Conservation (phyloP, 1,140 invertebrate species). For the Saccostrea echinata region DNA sequence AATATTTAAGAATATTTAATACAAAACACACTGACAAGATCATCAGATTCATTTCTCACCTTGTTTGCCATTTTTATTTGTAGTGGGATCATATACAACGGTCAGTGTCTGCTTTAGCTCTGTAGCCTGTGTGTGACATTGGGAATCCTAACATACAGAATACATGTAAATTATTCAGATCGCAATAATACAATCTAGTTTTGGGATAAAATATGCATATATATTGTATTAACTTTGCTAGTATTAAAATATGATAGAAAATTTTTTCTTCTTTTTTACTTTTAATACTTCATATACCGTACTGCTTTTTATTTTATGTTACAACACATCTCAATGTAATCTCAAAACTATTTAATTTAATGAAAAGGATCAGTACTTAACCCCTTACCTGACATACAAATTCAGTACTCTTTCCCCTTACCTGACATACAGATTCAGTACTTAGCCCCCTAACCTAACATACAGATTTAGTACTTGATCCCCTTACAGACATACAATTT, state of each 20-base stretch:
- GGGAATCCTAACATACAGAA: slow-evolving; percentile 76
- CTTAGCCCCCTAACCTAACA: slow-evolving; percentile 84
- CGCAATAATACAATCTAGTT: neutral
- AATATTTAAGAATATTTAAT: neutral
- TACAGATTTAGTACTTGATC: slow-evolving; percentile 90
- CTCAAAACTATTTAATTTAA: too few species aligned
- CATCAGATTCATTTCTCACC: slow-evolving; percentile 59
- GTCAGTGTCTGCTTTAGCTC: slow-evolving; percentile 92
- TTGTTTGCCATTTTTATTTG: slow-evolving; percentile 64
- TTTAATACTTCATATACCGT: too few species aligned
- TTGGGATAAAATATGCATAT: neutral
- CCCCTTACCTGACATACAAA: too few species aligned
- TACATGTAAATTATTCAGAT: neutral
- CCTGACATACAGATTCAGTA: too few species aligned
- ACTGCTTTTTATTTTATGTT: too few species aligned
- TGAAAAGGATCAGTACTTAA: too few species aligned
- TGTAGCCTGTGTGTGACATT: slow-evolving; percentile 85
- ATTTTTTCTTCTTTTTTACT: too few species aligned
- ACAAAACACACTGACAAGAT: too few species aligned
- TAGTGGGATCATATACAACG: slow-evolving; percentile 89
- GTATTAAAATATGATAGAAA: neutral
- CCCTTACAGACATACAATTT: too few species aligned
- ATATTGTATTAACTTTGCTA: neutral
- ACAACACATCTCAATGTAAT: too few species aligned
- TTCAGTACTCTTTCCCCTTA: too few species aligned